Evolutionary conservation across 2,797 vertebrate species (phyloP), one percentile per base, ranked within the genome.

Genomic region (Squalus acanthias): DNA sequence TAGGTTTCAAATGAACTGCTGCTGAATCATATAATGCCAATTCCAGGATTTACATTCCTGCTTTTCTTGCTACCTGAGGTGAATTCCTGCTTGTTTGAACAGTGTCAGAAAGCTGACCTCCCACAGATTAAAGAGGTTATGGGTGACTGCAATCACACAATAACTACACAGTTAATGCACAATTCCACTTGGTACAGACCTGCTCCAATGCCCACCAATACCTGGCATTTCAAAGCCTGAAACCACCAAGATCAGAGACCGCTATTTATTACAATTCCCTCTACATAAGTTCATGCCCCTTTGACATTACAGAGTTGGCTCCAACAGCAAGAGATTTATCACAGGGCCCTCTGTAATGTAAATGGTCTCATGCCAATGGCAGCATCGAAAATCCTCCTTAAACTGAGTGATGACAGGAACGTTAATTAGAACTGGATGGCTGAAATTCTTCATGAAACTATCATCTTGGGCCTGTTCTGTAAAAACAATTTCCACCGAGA

Each of bases 31-130:
- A 46, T 33, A 7, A 33, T 24, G n/a, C 63, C 67, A 93, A 67
- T 93, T 93, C n/a, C 17, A 65, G n/a, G n/a, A 93, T 93, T 93
- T 46, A 67, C 63, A 39, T 93, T 93, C 17, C 63, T 93, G 60
- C n/a, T 93, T 93, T n/a, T 39, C 15, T 67, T 65, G 60, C 6
- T 92, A 17, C 33, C 33, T n/a, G 15, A 65, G 17, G 60, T 65
- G 89, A 65, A 67, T 65, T 33, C 13, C 15, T 92, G 15, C 33
- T 20, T 22, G 15, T 93, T 39, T 67, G 91, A 93, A 7, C 63
- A 67, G 2, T 39, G 33, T n/a, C 63, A 93, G 89, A 93, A 67
- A 39, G 33, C 33, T 67, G 33, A 67, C 33, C 33, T 93, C n/a
- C 33, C 89, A 65, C 33, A 20, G 60, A 39, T 65, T 8, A 17